Percentiles rank a stretch among this genome's conserved stretches.
These are phyloP conservation scores for Tachypleus tridentatus DNA, from an alignment of 1,140 invertebrate species.

Conservation along the genomic window DNA sequence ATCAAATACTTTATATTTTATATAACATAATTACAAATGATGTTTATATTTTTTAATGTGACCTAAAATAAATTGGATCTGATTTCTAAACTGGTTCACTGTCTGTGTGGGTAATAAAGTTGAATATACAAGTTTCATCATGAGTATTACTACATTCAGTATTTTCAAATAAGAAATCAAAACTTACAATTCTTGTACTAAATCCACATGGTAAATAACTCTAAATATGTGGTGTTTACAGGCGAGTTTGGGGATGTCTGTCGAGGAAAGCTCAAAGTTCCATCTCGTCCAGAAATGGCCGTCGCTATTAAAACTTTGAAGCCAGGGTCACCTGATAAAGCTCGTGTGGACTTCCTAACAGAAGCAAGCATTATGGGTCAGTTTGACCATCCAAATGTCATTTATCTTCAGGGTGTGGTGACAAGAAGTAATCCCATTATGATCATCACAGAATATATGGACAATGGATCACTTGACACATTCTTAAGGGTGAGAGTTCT, in stretches of 20 bases:
- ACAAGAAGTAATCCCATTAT: constrained; percentile 99
- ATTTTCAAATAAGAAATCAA: too few relatives aligned
- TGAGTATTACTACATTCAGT: too few relatives aligned
- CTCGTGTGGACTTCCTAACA: constrained; percentile 91
- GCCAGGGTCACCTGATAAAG: constrained; percentile 88
- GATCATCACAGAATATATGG: constrained; percentile 99
- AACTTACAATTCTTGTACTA: too few relatives aligned
- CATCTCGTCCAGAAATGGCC: constrained; percentile 54
- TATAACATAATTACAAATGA: too few relatives aligned
- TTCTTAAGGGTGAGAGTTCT: constrained; percentile 62
- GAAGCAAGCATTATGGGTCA: constrained; percentile 98
- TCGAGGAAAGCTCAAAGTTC: constrained; percentile 76
- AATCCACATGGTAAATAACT: too few relatives aligned
- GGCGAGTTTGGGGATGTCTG: constrained; percentile 98
- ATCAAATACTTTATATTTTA: too few relatives aligned
- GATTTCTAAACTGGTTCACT: too few relatives aligned
- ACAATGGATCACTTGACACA: constrained; percentile 97
- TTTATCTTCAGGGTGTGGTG: constrained; percentile 97
- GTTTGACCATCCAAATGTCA: constrained; percentile 98
- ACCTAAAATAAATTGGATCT: too few relatives aligned
- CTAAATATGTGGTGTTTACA: constrained; percentile 9
- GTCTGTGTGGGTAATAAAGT: too few relatives aligned
- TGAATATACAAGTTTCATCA: too few relatives aligned
- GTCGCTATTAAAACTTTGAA: constrained; percentile 93
- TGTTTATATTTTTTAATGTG: too few relatives aligned